A percentile compares a stretch with the other conserved stretches of the same genome.
Evolutionary conservation across 2,113 vertebrate genomes (phyloP).

Genomic region (Phaethornis superciliosus): DNA sequence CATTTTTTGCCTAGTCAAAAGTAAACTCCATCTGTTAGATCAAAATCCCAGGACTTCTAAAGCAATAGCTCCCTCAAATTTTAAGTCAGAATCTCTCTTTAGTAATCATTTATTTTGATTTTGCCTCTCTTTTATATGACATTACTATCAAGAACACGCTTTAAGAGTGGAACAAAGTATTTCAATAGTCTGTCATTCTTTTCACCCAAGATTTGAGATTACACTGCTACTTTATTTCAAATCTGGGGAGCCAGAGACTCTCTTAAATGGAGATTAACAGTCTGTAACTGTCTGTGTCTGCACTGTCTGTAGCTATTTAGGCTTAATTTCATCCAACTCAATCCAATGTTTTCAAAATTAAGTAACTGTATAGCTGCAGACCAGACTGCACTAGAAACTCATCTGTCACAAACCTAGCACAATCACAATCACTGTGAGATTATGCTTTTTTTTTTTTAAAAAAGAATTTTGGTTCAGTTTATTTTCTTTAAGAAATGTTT

Average conservation of each 20-base stretch:
- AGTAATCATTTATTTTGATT: not conserved
- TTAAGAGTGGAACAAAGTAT: not conserved
- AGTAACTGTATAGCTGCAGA: not conserved
- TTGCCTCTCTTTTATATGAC: not conserved
- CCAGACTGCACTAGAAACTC: not conserved
- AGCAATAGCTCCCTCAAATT: not conserved
- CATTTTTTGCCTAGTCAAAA: not conserved
- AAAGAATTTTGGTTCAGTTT: too few relatives aligned
- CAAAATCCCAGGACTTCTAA: not conserved
- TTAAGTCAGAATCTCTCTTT: not conserved
- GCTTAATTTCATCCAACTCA: not conserved
- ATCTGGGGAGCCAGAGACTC: not conserved
- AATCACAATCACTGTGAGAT: not conserved
- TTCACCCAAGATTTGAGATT: not conserved
- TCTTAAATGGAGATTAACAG: conserved; percentile 17
- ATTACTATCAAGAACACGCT: not conserved
- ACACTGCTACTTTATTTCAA: not conserved
- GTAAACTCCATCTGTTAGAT: not conserved
- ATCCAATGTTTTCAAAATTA: not conserved
- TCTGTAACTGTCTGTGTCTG: too few relatives aligned
- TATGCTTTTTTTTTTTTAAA: not conserved
- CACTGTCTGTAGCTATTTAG: not conserved
- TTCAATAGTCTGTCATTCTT: not conserved
- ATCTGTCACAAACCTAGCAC: not conserved
- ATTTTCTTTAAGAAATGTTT: not conserved